Base-by-base conservation (phyloP, 2,113 vertebrate genomes). In the Nettapus auritus region DNA sequence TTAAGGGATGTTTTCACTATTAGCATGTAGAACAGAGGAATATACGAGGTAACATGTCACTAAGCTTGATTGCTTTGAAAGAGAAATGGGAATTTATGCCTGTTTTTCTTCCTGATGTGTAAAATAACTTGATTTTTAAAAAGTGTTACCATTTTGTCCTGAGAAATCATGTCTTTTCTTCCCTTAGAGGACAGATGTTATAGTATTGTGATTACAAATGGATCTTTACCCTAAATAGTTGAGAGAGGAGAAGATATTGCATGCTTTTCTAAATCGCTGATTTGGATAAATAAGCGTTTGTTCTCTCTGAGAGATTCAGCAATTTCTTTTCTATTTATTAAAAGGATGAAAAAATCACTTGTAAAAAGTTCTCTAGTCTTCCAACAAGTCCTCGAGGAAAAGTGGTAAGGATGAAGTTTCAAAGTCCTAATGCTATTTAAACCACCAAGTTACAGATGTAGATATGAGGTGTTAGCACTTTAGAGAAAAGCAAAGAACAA, bases 251-350 rank as follows among this genome's bases (percentile, higher is more conserved):
- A 93, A 93, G 7, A 82, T 85, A 82, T 46, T 79, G 85, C 10
- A 21, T 76, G 53, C 28, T 93, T 60, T 86, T 46, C 46, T 89
- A 74, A 91, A 93, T n/a, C 55, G 40, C 85, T 88, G 86, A 67
- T 92, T 89, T 90, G 62, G 69, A 75, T 86, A 93, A 96, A 80
- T 81, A 91, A 55, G 64, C 66, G 70, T 83, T 95, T 93, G 59
- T 81, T 74, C 40, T 64, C 29, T 56, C 56, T 82, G 33, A 74
- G 83, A 83, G 34, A 88, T 74, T 71, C 69, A 86, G 67, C 48
- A 76, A 74, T 62, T 74, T 59, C 25, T 90, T 64, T 77, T 56
- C 71, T 85, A 8, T 70, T 82, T 82, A 55, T 67, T 52, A 64
- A 67, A 21, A 85, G 52, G 23, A 59, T 57, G 38, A 84, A 86